Evolutionary conservation across 1,140 invertebrate species (phyloP).

Genomic region (Parasteatoda tepidariorum): DNA sequence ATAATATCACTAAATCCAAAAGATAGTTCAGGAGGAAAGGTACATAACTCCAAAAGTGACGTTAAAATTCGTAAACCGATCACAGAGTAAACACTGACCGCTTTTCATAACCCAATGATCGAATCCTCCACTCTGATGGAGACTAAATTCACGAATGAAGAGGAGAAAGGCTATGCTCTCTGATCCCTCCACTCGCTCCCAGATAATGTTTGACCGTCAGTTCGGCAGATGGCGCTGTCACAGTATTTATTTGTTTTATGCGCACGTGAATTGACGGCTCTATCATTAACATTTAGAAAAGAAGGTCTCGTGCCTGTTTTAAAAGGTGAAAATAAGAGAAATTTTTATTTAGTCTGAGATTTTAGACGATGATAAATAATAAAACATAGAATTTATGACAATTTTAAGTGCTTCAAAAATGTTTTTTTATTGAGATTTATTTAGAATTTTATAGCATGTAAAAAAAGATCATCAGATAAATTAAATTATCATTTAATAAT

Average conservation of each 20-base stretch:
- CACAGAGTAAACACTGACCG: neutral
- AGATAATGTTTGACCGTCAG: neutral
- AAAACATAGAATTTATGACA: too few relatives aligned
- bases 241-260: conserved; percentile 1
- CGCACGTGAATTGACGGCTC: conserved; percentile 1
- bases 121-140: neutral
- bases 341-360: too few relatives aligned
- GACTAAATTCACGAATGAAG: conserved; percentile 14
- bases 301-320: neutral
- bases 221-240: conserved; percentile 28
- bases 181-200: neutral
- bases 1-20: neutral
- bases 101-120: neutral
- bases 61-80: neutral
- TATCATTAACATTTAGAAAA: neutral
- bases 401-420: too few relatives aligned
- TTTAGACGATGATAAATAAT: too few relatives aligned
- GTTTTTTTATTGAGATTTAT: too few relatives aligned
- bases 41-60: neutral
- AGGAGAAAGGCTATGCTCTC: neutral
- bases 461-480: too few relatives aligned
- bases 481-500: too few relatives aligned
- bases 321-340: neutral
- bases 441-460: too few relatives aligned
- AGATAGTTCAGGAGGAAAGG: neutral